Evolutionary conservation across 2,888 invertebrate genomes (phyloP).

Genomic region (Acanthococcus lagerstroemiae): DNA sequence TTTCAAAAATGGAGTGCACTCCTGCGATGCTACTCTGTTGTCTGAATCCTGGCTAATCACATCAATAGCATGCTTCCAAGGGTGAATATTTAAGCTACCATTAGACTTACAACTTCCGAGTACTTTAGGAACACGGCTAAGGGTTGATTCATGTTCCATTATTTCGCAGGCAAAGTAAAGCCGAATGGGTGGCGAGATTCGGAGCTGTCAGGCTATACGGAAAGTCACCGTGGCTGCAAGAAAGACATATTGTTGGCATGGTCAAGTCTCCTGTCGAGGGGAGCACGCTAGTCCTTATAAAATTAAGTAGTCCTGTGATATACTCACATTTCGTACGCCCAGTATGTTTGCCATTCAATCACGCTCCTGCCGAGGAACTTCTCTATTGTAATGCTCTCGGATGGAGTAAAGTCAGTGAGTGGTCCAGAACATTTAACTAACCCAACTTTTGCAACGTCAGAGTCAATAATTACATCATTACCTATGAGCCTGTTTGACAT

Average conservation of each 20-base stretch:
- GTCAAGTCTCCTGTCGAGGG: conserved; percentile 82
- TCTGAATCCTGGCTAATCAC: conserved; percentile 75
- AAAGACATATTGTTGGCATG: conserved; percentile 70
- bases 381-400: conserved; percentile 71
- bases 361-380: conserved; percentile 40
- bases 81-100: conserved; percentile 39
- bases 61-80: conserved; percentile 75
- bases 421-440: not conserved
- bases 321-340: conserved; percentile 73
- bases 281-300: conserved; percentile 69
- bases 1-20: conserved; percentile 71
- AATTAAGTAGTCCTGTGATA: conserved; percentile 64
- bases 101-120: no score
- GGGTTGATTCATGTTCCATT: no score
- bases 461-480: not conserved
- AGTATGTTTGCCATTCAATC: conserved; percentile 61
- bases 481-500: conserved; percentile 10
- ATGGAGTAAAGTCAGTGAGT: conserved; percentile 66
- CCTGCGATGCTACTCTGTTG: conserved; percentile 77
- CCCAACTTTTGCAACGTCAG: not conserved
- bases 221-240: conserved; percentile 79
- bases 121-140: not conserved
- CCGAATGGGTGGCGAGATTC: conserved; percentile 73
- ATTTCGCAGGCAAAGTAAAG: conserved; percentile 61
- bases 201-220: conserved; percentile 67